A percentile compares a stretch with the other conserved stretches of the same genome.
Conservation (phyloP, 2,113 vertebrate species). For the Tachysurus vachellii region DNA sequence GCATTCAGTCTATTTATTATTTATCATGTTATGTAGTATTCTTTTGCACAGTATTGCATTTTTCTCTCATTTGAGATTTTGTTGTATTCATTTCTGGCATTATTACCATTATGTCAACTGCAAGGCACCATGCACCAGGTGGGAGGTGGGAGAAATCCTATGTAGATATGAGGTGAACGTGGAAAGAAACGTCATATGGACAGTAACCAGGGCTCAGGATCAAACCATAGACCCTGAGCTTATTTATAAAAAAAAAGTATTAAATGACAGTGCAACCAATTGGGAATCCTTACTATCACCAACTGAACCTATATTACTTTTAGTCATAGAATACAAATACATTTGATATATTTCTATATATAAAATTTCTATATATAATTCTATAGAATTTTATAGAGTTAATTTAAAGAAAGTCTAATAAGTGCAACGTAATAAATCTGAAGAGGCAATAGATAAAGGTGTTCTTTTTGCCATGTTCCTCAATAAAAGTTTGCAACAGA, state of each 20-base stretch:
- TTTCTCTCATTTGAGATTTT: neutral
- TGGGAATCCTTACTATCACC: neutral
- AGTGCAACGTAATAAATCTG: neutral
- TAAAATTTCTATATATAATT: no score
- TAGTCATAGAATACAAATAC: neutral
- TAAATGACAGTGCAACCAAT: neutral
- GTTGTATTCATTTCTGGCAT: neutral
- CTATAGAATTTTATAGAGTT: no score
- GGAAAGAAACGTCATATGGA: neutral
- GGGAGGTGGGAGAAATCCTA: neutral
- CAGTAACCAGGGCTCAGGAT: neutral
- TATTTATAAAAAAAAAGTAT: neutral
- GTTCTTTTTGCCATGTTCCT: neutral
- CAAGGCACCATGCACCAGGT: no score
- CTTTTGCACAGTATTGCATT: neutral
- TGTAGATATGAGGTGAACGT: neutral
- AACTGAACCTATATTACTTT: neutral
- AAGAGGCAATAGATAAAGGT: no score
- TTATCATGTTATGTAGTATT: neutral
- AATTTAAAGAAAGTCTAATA: neutral
- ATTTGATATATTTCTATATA: neutral
- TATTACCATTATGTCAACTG: neutral
- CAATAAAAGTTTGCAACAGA: neutral
- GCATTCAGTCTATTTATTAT: neutral
- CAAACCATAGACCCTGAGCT: neutral